phyloP scores from a whole-genome alignment of 2,797 vertebrate genomes.

The Myotis vivesi region DNA sequence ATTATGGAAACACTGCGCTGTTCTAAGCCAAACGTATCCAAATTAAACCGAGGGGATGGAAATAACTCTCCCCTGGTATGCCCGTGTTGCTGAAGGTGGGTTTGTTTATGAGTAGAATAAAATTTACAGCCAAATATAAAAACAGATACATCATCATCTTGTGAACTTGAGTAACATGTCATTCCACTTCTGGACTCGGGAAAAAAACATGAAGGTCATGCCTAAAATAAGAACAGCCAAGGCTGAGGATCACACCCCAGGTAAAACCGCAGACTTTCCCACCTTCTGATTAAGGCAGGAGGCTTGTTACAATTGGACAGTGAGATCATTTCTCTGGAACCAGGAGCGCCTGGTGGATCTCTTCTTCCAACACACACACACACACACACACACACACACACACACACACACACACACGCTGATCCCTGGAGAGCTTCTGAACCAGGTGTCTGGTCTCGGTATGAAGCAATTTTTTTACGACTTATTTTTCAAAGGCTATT shows the following conservation, averaged over 20 bases:
- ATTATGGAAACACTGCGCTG: constrained; percentile 82
- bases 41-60: constrained; percentile 78
- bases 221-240: constrained; percentile 84
- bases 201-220: constrained; percentile 81
- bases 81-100: constrained; percentile 76
- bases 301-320: constrained; percentile 61
- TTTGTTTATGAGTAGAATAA: constrained; percentile 83
- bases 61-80: constrained; percentile 78
- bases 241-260: constrained; percentile 87
- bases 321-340: constrained; percentile 61
- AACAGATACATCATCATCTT: constrained; percentile 84
- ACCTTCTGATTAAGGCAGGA: constrained; percentile 81
- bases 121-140: constrained; percentile 84
- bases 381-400: background rate
- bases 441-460: constrained; percentile 31
- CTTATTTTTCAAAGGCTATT: constrained; percentile 44
- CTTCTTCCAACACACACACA: background rate
- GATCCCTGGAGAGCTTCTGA: background rate
- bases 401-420: background rate
- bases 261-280: constrained; percentile 83
- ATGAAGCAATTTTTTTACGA: background rate
- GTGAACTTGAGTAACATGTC: constrained; percentile 82
- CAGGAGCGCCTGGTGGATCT: background rate
- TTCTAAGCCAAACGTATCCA: constrained; percentile 82
- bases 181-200: constrained; percentile 80